Conservation (phyloP, 2,888 invertebrate genomes). For the Pandemis heparana region DNA sequence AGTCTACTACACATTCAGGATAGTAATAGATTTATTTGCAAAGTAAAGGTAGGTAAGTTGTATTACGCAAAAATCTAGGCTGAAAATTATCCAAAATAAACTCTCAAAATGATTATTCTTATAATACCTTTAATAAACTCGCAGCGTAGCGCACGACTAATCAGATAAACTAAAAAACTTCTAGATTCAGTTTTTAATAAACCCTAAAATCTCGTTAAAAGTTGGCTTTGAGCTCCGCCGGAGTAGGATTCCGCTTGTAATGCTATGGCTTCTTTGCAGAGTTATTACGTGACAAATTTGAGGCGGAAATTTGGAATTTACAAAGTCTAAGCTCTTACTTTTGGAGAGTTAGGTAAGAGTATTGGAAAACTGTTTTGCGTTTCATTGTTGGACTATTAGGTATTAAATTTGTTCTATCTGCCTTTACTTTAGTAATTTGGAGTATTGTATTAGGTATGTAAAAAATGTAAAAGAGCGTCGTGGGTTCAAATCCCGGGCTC, state of each 20-base stretch:
- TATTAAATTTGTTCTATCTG: too few relatives aligned
- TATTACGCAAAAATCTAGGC: not conserved
- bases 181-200: conserved; percentile 31
- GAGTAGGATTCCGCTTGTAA: conserved; percentile 12
- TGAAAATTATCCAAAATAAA: not conserved
- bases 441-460: too few relatives aligned
- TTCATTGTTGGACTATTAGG: not conserved
- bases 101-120: not conserved
- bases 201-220: conserved; percentile 39
- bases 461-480: too few relatives aligned
- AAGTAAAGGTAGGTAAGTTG: not conserved
- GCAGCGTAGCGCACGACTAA: not conserved
- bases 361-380: not conserved
- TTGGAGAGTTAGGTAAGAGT: not conserved
- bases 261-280: conserved; percentile 25
- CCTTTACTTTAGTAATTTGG: too few relatives aligned
- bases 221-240: conserved; percentile 24
- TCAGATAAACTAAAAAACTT: conserved; percentile 8
- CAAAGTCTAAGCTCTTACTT: conserved; percentile 1
- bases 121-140: not conserved
- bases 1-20: too few relatives aligned
- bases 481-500: too few relatives aligned
- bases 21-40: too few relatives aligned
- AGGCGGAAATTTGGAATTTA: not conserved
- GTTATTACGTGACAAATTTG: conserved; percentile 12